Evolutionary conservation across 2,797 vertebrate genomes (phyloP).

Genomic region (Allochrocebus solatus): DNA sequence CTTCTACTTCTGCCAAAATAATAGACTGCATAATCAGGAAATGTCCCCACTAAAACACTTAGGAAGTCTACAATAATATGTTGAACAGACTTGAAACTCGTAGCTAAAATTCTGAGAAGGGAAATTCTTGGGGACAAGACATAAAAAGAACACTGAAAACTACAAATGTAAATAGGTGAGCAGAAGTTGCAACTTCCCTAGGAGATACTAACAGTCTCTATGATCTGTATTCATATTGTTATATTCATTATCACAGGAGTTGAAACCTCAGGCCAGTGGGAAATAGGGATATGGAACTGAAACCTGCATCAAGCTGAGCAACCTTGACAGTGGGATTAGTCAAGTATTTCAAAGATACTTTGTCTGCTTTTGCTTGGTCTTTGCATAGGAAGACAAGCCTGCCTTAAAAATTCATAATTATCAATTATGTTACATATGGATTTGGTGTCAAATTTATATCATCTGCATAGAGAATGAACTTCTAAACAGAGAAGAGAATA

Average conservation of each 20-base stretch:
- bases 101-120: constrained; percentile 1
- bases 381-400: constrained; percentile 18
- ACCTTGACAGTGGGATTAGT: not conserved
- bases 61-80: not conserved
- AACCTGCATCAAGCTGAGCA: not conserved
- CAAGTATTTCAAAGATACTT: constrained; percentile 5
- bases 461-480: not conserved
- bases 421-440: not conserved
- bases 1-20: not conserved
- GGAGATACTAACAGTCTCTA: not conserved
- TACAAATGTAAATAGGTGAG: not conserved
- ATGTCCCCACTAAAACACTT: not conserved
- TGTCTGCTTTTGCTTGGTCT: not conserved
- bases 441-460: not conserved
- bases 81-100: not conserved
- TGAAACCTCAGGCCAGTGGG: not conserved
- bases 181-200: not conserved
- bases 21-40: not conserved
- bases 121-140: not conserved
- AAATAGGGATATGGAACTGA: not conserved
- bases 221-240: not conserved
- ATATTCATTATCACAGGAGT: not conserved
- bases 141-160: constrained; percentile 22
- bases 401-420: not conserved
- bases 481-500: not conserved